Conservation (phyloP, 1,140 invertebrate genomes). For the Pogonomyrmex barbatus region DNA sequence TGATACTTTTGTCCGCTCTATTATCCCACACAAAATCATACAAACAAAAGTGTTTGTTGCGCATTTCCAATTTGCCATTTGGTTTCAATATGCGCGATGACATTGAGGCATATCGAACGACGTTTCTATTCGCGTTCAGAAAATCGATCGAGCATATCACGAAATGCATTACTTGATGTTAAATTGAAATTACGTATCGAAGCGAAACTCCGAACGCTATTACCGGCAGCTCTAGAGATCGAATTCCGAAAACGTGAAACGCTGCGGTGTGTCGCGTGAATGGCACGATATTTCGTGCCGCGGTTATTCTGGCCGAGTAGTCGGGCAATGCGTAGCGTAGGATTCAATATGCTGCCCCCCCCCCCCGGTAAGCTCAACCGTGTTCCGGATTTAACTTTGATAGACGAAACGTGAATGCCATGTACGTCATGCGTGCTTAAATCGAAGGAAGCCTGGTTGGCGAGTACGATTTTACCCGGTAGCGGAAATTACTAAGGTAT, state of each 20-base stretch:
- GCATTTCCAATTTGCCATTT: not conserved
- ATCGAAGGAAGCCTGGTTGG: not conserved
- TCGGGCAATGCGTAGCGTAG: not conserved
- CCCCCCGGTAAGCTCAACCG: not conserved
- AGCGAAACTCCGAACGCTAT: conserved; percentile 11
- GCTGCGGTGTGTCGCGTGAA: conserved; percentile 42
- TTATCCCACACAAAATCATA: not conserved
- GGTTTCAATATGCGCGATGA: not conserved
- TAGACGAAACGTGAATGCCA: conserved; percentile 43
- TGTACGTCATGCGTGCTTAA: conserved; percentile 31
- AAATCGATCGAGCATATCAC: not conserved
- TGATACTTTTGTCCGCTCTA: not conserved
- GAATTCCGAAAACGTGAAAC: conserved; percentile 36
- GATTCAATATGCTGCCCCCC: not conserved
- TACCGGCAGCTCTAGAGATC: conserved; percentile 21
- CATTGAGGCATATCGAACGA: not conserved
- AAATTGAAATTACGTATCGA: conserved; percentile 39
- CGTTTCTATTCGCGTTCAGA: not conserved
- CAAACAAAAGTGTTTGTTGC: not conserved
- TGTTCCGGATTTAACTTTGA: conserved; percentile 48
- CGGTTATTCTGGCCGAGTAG: conserved; percentile 31
- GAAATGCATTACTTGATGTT: not conserved
- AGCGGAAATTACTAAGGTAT: conserved; percentile 24
- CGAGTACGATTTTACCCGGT: conserved; percentile 3
- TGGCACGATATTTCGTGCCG: not conserved